Evolutionary conservation across 2,113 vertebrate genomes (phyloP).

Genomic region (Ammodytes dubius): DNA sequence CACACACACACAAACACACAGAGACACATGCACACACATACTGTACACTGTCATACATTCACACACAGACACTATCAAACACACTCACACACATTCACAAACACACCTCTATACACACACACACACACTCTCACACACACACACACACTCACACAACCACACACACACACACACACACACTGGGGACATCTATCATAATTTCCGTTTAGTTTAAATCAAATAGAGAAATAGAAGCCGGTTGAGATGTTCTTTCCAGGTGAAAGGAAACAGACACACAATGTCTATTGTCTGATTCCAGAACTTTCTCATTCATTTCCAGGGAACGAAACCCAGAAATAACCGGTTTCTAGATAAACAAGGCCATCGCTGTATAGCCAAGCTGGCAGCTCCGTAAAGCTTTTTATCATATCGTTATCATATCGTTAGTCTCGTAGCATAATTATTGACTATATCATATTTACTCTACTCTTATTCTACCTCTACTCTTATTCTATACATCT

Average conservation of each 20-base stretch:
- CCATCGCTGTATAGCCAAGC: neutral
- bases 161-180: neutral
- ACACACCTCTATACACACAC: too few relatives aligned
- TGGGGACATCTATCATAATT: neutral
- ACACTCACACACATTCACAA: conserved; percentile 1
- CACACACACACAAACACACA: conserved; percentile 27
- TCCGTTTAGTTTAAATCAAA: conserved; percentile 14
- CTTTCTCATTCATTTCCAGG: conserved; percentile 15
- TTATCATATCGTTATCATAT: too few relatives aligned
- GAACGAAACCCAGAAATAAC: neutral
- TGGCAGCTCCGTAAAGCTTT: neutral
- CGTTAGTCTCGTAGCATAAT: too few relatives aligned
- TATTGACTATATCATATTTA: too few relatives aligned
- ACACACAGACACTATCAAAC: neutral
- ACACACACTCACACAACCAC: neutral
- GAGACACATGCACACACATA: neutral
- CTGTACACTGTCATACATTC: neutral
- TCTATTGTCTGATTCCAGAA: conserved; percentile 38
- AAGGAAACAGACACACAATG: conserved; percentile 57
- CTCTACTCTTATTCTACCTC: too few relatives aligned
- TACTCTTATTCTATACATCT: too few relatives aligned
- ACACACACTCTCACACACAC: neutral
- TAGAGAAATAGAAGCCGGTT: conserved; percentile 10
- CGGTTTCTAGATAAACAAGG: neutral
- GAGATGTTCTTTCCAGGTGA: conserved; percentile 52